Conservation (phyloP, 2,797 vertebrate genomes). For the Lacerta agilis region DNA sequence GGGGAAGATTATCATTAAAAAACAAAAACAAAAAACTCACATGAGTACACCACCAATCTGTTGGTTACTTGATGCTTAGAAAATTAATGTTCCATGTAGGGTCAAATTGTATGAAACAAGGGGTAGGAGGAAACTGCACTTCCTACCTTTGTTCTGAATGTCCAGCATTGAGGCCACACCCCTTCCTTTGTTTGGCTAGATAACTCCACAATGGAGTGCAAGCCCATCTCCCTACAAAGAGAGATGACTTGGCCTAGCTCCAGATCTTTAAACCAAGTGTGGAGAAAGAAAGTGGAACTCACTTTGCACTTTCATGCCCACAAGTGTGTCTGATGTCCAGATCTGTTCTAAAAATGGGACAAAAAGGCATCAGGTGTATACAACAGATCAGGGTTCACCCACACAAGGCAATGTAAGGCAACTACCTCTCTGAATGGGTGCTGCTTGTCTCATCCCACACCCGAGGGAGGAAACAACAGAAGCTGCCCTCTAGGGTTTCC, state of each 20-base stretch:
- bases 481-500: no score
- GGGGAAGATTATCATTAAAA: not conserved
- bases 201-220: not conserved
- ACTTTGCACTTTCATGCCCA: not conserved
- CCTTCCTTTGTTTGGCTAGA: not conserved
- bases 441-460: no score
- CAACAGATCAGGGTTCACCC: not conserved
- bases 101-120: not conserved
- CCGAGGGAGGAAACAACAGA: no score
- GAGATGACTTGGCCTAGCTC: not conserved
- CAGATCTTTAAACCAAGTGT: not conserved
- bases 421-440: no score
- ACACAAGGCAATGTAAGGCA: no score
- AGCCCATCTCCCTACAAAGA: not conserved
- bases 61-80: not conserved
- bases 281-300: not conserved
- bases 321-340: not conserved
- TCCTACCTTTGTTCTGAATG: not conserved
- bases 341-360: not conserved
- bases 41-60: not conserved
- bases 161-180: not conserved
- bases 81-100: not conserved
- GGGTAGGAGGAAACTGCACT: not conserved
- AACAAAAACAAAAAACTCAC: not conserved
- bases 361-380: not conserved